A percentile compares a stretch with the other conserved stretches of the same genome.
Conservation (phyloP, 2,888 invertebrate genomes). For the Cantharis lateralis region DNA sequence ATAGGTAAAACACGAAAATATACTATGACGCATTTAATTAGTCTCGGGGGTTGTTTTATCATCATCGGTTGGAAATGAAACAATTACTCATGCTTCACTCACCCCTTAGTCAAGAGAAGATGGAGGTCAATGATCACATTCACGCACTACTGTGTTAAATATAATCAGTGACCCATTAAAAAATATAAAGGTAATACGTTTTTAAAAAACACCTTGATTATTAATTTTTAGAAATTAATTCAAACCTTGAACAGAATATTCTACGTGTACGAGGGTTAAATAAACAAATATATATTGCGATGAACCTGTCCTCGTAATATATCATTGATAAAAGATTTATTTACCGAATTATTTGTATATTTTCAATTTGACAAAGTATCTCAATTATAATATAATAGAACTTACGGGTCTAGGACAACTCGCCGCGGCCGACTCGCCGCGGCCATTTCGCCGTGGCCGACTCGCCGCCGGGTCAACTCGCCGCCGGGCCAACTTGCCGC, state of each 20-base stretch:
- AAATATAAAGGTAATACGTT: background rate
- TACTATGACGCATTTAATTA: conserved; percentile 28
- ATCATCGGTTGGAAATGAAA: conserved; percentile 27
- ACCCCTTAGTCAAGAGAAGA: conserved; percentile 12
- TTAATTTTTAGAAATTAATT: background rate
- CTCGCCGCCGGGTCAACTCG: no score
- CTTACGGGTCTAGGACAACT: no score
- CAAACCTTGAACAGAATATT: background rate
- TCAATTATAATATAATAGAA: no score
- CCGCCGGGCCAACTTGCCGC: no score
- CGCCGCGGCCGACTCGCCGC: no score
- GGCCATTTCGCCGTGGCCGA: no score
- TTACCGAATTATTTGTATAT: no score
- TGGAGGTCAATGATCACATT: conserved; percentile 22
- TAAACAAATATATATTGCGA: background rate
- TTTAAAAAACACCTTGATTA: background rate
- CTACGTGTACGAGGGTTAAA: background rate
- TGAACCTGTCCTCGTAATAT: no score
- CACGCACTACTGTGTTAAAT: conserved; percentile 18
- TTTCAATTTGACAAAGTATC: no score
- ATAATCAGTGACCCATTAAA: conserved; percentile 16
- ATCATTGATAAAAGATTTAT: no score
- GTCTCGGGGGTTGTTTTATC: conserved; percentile 24
- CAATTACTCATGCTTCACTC: conserved; percentile 27
- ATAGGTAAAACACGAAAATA: conserved; percentile 16